phyloP scores from a whole-genome alignment of 1,140 invertebrate genomes.

The Penaeus chinensis region DNA sequence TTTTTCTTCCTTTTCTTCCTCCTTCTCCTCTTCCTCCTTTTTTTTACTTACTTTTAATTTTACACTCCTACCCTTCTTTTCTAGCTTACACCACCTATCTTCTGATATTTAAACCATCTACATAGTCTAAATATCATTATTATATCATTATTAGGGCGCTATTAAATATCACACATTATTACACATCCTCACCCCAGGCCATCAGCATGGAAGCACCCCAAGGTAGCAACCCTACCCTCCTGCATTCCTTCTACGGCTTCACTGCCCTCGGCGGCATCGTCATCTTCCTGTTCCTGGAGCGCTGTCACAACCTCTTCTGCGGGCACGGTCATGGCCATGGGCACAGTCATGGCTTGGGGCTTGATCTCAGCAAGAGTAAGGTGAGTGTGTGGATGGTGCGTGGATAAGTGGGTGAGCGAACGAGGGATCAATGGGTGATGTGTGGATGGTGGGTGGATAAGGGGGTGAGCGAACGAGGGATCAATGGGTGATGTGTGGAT shows the following conservation, averaged over 20 bases:
- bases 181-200: slow-evolving; percentile 11
- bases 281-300: slow-evolving; percentile 62
- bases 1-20: too few relatives aligned
- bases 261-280: slow-evolving; percentile 62
- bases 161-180: background rate
- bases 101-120: too few relatives aligned
- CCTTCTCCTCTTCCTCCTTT: too few relatives aligned
- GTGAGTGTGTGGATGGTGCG: background rate
- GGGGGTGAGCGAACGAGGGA: too few relatives aligned
- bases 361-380: slow-evolving; percentile 47
- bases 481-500: too few relatives aligned
- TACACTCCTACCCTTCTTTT: too few relatives aligned
- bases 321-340: slow-evolving; percentile 62
- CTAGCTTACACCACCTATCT: too few relatives aligned
- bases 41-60: too few relatives aligned
- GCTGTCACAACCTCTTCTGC: slow-evolving; percentile 65
- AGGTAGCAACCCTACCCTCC: slow-evolving; percentile 61
- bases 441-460: too few relatives aligned
- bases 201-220: slow-evolving; percentile 38
- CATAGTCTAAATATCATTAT: too few relatives aligned
- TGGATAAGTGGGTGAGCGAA: too few relatives aligned
- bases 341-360: slow-evolving; percentile 40
- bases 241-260: slow-evolving; percentile 62
- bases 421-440: too few relatives aligned
- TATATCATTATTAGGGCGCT: background rate